Evolutionary conservation across 2,113 vertebrate genomes (phyloP), one percentile per base, ranked within the genome.

Genomic region (Urocolius indicus): DNA sequence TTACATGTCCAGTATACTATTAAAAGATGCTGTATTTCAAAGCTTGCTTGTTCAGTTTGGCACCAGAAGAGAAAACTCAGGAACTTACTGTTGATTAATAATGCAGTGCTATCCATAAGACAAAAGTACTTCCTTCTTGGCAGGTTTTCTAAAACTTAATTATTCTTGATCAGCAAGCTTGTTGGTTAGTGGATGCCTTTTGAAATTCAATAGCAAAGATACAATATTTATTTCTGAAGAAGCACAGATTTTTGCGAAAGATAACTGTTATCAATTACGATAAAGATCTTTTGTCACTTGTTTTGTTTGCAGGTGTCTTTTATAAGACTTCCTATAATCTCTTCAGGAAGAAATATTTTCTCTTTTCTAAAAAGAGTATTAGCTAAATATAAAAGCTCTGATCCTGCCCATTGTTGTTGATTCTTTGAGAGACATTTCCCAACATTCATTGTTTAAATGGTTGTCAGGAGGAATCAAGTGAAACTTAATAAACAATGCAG

Each of bases 391-490:
- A 99, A 99, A 98, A 98, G 98, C 98, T 94, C 98, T 98, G 98
- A 99, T 99, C 98, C 98, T 74, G 91, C 94, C 98, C 97, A 98
- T 99, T 99, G 98, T 99, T 97, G 98, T 92, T 97, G 97, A 97
- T 98, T 98, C 98, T 98, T 95, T 97, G 98, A 98, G 98, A 98
- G 98, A 98, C 98, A 97, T 98, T 99, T 99, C 98, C 98, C 98
- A 98, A 98, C 98, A 98, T 98, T 98, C 98, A 98, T 99, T 99
- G 98, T 99, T 98, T 98, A 99, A 99, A 99, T 98, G 99, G 99
- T 98, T 99, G 99, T 99, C 99, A 99, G 98, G 98, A 98, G 97
- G 98, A 99, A 99, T 99, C 98, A 99, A 99, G 98, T 98, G 98
- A 98, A 99, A 98, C 98, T 98, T 98, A 91, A 98, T 98, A 98